Base-by-base conservation (phyloP, 2,888 invertebrate species). In the Dynastes maya region DNA sequence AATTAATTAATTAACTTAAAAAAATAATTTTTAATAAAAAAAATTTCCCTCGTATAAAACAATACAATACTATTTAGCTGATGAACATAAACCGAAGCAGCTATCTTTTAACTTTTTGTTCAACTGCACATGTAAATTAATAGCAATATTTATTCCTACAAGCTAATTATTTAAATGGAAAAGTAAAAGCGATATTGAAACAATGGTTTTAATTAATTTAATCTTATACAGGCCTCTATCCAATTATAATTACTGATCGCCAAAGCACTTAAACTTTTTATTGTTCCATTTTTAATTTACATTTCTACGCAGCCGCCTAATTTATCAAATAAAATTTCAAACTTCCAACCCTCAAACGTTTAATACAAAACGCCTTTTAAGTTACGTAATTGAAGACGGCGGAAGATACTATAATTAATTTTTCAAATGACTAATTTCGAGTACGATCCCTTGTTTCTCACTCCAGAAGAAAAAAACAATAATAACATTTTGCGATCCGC, bases 391-490 rank as follows among this genome's bases (percentile, higher is more conserved):
- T 51, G 51, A 27, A 68, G 27, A 22, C 13, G 16, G 51, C 40
- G n/a, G 51, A 72, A 8, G 40, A 55, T 45, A 58, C 11, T 22
- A 37, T 40, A 58, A 72, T 58, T 72, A 72, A 72, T 72, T 61
- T 72, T 58, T 72, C 27, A 68, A 72, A 61, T 72, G 61, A 45
- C 58, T 72, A 55, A 58, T 58, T 72, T 72, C 27, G 72, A 72
- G 58, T 40, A 40, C 37, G 29, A 72, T 72, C 72, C 5, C 11
- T 45, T 45, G 6, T 22, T 40, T 72, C 37, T 58, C 40, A 16
- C 40, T 45, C 53, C 32, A 22, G 13, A n/a, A n/a, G 40, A 72
- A 58, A 71, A 11, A 45, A 45, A 45, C 51, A 64, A 64, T 65
- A 65, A 65, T 49, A 68, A 68, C 51, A 68, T 68, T 68, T 68